These are phyloP conservation scores for Upupa epops DNA, from an alignment of 2,113 vertebrate genomes.

Conservation along the genomic window DNA sequence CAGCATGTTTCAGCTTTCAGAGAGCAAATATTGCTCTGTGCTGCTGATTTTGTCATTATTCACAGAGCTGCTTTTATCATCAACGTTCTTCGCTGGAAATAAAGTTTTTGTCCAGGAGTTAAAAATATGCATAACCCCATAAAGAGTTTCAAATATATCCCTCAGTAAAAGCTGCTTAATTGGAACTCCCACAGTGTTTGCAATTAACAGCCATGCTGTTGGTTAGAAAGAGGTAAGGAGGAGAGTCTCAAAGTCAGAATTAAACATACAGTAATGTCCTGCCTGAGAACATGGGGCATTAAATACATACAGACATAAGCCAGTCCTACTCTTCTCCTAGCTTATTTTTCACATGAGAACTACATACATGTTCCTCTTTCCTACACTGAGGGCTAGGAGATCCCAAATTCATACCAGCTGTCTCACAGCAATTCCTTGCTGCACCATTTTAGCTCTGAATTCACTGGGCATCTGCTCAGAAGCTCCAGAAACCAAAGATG, in stretches of 20 bases:
- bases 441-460: neutral
- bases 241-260: neutral
- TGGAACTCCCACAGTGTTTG: neutral
- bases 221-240: neutral
- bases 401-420: neutral
- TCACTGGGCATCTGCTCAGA: neutral
- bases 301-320: accelerated
- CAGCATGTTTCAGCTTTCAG: neutral
- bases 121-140: neutral
- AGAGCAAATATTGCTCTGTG: neutral
- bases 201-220: neutral
- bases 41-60: neutral
- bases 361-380: accelerated
- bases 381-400: neutral
- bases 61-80: neutral
- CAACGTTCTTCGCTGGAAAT: neutral
- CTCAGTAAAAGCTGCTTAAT: slow-evolving; percentile 12
- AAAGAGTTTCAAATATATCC: slow-evolving; percentile 22
- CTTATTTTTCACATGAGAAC: accelerated
- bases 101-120: slow-evolving; percentile 33
- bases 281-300: neutral
- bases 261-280: neutral
- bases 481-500: neutral
- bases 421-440: neutral
- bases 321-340: neutral